A percentile compares a stretch with the other conserved stretches of the same genome.
Evolutionary conservation across 2,113 vertebrate genomes (phyloP).

Genomic region (Copsychus sechellarum): DNA sequence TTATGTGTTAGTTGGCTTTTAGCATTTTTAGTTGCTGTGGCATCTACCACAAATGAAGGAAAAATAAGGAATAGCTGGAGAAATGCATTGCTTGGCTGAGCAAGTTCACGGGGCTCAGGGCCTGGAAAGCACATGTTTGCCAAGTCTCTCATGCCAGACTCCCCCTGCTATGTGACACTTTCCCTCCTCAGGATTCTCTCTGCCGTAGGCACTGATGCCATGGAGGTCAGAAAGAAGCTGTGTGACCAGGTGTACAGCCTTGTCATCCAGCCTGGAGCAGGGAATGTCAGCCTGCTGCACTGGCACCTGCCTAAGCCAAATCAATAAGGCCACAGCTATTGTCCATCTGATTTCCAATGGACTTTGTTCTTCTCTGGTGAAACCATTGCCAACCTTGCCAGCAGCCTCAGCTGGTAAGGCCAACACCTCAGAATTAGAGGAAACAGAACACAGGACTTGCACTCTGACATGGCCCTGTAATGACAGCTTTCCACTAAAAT

Average conservation of each 20-base stretch:
- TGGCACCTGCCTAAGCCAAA: not conserved
- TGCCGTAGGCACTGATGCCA: not conserved
- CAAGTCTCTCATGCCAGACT: not conserved
- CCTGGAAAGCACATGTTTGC: not conserved
- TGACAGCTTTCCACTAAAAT: not conserved
- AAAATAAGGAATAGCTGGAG: not conserved
- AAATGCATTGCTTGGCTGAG: not conserved
- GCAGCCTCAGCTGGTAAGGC: not conserved
- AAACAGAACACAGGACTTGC: not conserved
- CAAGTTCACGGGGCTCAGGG: not conserved
- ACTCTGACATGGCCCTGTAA: not conserved
- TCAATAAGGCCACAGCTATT: not conserved
- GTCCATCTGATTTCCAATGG: not conserved
- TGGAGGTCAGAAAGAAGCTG: not conserved
- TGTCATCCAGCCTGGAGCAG: not conserved
- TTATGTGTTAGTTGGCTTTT: not conserved
- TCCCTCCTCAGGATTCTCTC: not conserved
- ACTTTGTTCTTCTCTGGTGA: not conserved
- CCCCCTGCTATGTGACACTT: not conserved
- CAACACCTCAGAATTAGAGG: not conserved
- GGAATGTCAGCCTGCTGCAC: accelerated
- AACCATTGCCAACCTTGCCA: not conserved
- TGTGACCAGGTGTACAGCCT: not conserved
- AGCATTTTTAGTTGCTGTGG: not conserved
- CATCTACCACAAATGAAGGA: not conserved